Percentiles rank a stretch among this genome's conserved stretches.
Evolutionary conservation across 2,797 vertebrate species (phyloP).

Genomic region (Hipposideros larvatus): DNA sequence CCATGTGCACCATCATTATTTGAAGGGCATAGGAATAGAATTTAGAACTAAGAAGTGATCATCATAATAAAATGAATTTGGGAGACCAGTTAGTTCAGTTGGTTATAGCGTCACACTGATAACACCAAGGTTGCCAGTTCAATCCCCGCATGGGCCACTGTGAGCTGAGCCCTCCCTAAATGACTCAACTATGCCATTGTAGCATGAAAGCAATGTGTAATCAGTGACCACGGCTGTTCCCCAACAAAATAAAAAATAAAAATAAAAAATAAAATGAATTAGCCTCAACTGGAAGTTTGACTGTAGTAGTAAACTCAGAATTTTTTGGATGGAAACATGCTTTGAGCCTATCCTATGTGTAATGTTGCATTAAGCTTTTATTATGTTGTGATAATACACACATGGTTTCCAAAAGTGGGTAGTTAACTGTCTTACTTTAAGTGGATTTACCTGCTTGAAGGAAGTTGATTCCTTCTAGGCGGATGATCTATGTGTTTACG

Average conservation of each 20-base stretch:
- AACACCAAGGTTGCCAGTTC: no score
- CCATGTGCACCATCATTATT: conserved; percentile 52
- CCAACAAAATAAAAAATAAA: no score
- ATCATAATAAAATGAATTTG: conserved; percentile 59
- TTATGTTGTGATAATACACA: neutral
- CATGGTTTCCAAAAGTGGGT: neutral
- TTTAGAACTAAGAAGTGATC: conserved; percentile 75
- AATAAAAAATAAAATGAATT: conserved; percentile 50
- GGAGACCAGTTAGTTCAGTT: no score
- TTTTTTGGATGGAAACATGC: neutral
- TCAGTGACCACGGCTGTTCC: no score
- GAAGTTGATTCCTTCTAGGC: neutral
- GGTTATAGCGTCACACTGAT: no score
- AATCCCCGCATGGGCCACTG: no score
- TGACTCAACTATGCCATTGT: no score
- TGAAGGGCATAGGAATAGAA: conserved; percentile 69
- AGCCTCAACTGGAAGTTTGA: neutral
- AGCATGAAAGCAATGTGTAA: no score
- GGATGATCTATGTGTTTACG: neutral
- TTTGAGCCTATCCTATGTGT: neutral
- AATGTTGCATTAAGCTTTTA: conserved; percentile 43
- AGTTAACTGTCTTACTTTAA: neutral
- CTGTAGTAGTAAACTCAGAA: neutral
- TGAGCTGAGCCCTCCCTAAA: no score
- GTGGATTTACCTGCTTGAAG: neutral